Evolutionary conservation across 2,888 invertebrate species (phyloP).

Genomic region (Drosophila paramelanica): DNA sequence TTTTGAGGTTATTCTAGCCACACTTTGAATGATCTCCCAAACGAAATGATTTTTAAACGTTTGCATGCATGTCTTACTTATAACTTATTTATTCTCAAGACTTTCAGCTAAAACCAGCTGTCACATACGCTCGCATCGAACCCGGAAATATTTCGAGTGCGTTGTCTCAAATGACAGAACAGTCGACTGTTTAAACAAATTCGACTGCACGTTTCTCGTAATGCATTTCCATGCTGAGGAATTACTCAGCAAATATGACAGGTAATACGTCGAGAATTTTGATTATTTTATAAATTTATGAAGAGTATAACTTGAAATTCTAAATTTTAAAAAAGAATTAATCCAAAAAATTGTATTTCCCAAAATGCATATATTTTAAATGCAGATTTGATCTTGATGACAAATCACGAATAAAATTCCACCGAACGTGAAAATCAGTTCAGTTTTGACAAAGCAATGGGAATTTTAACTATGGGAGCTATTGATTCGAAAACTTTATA

Average conservation of each 20-base stretch:
- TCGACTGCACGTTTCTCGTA: background rate
- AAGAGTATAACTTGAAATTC: too few species aligned
- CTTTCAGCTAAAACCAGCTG: constrained; percentile 20
- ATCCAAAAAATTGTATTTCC: too few species aligned
- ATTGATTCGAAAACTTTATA: too few species aligned
- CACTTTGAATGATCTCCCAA: background rate
- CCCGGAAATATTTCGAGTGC: constrained; percentile 19
- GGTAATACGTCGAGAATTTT: background rate
- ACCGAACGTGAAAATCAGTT: too few species aligned
- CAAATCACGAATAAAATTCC: too few species aligned
- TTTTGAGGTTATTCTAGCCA: background rate
- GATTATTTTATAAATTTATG: background rate
- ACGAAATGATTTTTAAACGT: constrained; percentile 7
- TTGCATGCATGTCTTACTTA: background rate
- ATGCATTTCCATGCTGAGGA: constrained; percentile 3
- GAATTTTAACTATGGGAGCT: too few species aligned
- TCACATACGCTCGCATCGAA: constrained; percentile 11
- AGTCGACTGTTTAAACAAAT: constrained; percentile 11
- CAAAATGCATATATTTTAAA: too few species aligned
- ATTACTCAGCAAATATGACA: background rate
- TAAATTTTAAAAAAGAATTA: too few species aligned
- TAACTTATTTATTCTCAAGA: background rate
- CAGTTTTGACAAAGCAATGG: too few species aligned
- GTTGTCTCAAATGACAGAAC: constrained; percentile 10
- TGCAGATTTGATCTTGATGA: too few species aligned